Base-by-base conservation (phyloP, 2,113 vertebrate genomes). In the Parotia lawesii region DNA sequence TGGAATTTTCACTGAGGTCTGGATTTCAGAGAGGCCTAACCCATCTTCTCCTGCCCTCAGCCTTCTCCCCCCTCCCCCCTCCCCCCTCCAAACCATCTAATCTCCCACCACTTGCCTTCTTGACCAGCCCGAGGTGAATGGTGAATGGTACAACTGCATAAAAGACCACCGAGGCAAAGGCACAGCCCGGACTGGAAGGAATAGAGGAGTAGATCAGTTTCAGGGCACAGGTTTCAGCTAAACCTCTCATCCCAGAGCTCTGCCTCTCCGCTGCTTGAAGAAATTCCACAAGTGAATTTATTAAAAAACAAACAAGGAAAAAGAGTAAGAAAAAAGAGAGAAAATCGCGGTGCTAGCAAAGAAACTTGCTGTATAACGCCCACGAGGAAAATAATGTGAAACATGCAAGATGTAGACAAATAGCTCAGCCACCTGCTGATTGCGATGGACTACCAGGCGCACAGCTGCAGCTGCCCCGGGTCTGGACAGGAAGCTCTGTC, bases 381-480 rank as follows among this genome's bases (percentile, higher is more conserved):
- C 69, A 91, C 29, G 2, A 85, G 51, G 62, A 60, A 83, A 87
- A 48, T 38, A 83, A 88, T 77, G 71, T 42, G 58, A 76, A 96
- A 73, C 75, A 93, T 16, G 67, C 31, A 65, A 76, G 88, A 75
- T 25, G 29, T 37, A 80, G 92, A 77, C 56, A 92, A 88, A 71
- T 47, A 80, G 29, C 56, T 93, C 75, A 86, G 51, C 69, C 73
- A 96, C 96, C 94, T 95, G 88, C 86, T 96, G 83, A 90, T 37
- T 28, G 47, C 0, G 1, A 14, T 4, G 5, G 76, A 80, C 79
- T 92, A 86, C 72, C 56, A 80, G 72, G 64, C 79, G 61, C 24
- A 60, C 58, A 95, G 92, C 67, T 86, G 90, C 79, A 79, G 57
- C 83, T 87, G 35, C 23, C 79, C 29, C 31, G 31, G 19, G 3